These are phyloP conservation scores for Steatocranus sp. DNA, from an alignment of 2,797 vertebrate genomes.

Conservation along the genomic window DNA sequence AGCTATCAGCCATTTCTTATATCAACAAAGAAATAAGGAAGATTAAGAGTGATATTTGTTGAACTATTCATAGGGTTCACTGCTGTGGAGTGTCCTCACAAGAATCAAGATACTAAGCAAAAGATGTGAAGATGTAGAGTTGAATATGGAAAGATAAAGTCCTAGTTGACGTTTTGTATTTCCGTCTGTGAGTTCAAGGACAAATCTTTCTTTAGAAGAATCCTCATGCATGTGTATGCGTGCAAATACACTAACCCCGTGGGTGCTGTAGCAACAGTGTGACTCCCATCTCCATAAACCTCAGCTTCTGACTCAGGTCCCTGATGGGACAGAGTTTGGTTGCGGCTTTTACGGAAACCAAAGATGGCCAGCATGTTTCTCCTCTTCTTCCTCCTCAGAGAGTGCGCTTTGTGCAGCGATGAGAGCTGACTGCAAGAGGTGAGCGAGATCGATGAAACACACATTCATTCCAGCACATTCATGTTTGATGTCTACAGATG, in stretches of 20 bases:
- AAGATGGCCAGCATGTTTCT: slow-evolving; percentile 77
- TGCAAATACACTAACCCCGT: slow-evolving; percentile 54
- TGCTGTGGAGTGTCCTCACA: not conserved
- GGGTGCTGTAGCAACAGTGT: slow-evolving; percentile 63
- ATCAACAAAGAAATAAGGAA: slow-evolving; percentile 20
- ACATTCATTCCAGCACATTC: not conserved
- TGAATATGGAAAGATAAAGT: not conserved
- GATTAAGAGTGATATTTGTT: slow-evolving; percentile 27
- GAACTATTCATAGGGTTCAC: slow-evolving; percentile 10
- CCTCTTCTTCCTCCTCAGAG: slow-evolving; percentile 75
- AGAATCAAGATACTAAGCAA: not conserved
- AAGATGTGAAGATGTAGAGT: not conserved
- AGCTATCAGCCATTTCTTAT: slow-evolving; percentile 24
- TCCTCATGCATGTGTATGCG: not conserved
- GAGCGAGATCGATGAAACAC: slow-evolving; percentile 20
- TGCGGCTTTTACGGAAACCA: slow-evolving; percentile 74
- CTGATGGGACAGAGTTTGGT: slow-evolving; percentile 58
- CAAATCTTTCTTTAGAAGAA: not conserved
- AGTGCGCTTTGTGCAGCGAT: slow-evolving; percentile 74
- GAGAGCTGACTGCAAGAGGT: slow-evolving; percentile 68
- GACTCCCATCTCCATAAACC: slow-evolving; percentile 64
- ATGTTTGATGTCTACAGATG: not conserved
- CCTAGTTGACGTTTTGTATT: not conserved
- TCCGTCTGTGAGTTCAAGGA: not conserved
- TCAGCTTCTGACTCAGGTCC: slow-evolving; percentile 57